Percentiles rank a stretch among this genome's conserved stretches.
These are phyloP conservation scores for Phrynosoma platyrhinos DNA, from an alignment of 2,113 vertebrate species.

Conservation along the genomic window DNA sequence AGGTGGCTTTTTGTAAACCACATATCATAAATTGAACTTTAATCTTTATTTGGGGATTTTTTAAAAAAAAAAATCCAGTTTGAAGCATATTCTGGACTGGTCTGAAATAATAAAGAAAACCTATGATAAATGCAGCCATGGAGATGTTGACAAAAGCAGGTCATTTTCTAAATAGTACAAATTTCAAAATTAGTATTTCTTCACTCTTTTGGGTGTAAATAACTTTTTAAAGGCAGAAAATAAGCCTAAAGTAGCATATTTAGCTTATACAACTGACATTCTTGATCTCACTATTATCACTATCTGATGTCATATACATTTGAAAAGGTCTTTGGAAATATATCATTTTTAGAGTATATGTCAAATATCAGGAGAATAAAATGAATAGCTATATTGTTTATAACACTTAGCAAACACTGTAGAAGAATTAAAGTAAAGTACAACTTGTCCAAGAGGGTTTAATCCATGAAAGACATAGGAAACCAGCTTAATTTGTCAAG, in stretches of 20 bases:
- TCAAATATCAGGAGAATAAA: conserved; percentile 52
- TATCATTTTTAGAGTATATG: not conserved
- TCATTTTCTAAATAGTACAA: conserved; percentile 11
- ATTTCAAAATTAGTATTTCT: not conserved
- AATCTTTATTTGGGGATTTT: not conserved
- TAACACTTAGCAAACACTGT: conserved; percentile 59
- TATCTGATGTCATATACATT: not conserved
- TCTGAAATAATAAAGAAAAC: not conserved
- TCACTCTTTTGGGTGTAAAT: conserved; percentile 1
- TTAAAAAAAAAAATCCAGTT: not conserved
- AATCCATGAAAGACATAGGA: conserved; percentile 77
- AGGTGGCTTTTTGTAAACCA: too few relatives aligned
- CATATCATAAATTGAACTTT: too few relatives aligned
- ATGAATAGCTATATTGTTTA: conserved; percentile 51
- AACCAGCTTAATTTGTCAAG: conserved; percentile 78
- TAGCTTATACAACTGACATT: not conserved
- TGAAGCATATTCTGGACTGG: not conserved
- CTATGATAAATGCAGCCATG: not conserved
- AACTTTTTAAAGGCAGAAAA: conserved; percentile 25
- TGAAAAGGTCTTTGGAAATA: conserved; percentile 2
- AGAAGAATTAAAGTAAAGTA: conserved; percentile 65
- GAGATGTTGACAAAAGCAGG: not conserved
- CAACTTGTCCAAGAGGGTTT: conserved; percentile 69
- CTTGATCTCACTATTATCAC: not conserved
- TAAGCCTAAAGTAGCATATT: not conserved